Conservation (phyloP, 2,797 vertebrate genomes). For the Bufotes viridis region DNA sequence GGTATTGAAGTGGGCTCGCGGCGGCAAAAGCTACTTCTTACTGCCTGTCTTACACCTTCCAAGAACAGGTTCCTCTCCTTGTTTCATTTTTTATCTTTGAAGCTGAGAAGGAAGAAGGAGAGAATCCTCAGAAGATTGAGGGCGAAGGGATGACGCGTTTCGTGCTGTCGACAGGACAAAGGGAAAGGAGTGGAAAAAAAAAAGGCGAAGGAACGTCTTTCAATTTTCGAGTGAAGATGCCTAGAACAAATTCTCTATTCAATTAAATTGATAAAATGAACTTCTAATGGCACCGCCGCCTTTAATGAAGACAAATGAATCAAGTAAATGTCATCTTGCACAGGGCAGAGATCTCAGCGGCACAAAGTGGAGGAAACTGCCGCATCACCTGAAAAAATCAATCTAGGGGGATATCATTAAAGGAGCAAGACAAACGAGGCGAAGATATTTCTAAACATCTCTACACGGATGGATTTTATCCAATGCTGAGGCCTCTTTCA, state of each 20-base stretch:
- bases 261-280: slow-evolving; percentile 59
- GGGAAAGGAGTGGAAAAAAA: background rate
- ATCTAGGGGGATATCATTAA: slow-evolving; percentile 48
- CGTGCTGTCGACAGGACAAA: slow-evolving; percentile 23
- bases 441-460: slow-evolving; percentile 25
- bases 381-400: slow-evolving; percentile 44
- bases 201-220: slow-evolving; percentile 24
- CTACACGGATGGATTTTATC: background rate
- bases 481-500: no score
- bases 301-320: slow-evolving; percentile 61
- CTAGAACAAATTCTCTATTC: slow-evolving; percentile 56
- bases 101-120: slow-evolving; percentile 10
- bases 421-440: slow-evolving; percentile 29
- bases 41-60: background rate
- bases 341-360: slow-evolving; percentile 19
- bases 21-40: background rate
- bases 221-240: slow-evolving; percentile 37
- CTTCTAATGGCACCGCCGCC: slow-evolving; percentile 44
- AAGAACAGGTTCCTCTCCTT: slow-evolving; percentile 17
- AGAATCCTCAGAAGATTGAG: slow-evolving; percentile 14
- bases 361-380: slow-evolving; percentile 55
- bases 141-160: slow-evolving; percentile 32
- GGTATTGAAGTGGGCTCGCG: slow-evolving; percentile 12
- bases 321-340: slow-evolving; percentile 52
- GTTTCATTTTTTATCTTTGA: slow-evolving; percentile 46